phyloP scores from a whole-genome alignment of 2,888 invertebrate genomes.

The Lasioglossum calceatum region DNA sequence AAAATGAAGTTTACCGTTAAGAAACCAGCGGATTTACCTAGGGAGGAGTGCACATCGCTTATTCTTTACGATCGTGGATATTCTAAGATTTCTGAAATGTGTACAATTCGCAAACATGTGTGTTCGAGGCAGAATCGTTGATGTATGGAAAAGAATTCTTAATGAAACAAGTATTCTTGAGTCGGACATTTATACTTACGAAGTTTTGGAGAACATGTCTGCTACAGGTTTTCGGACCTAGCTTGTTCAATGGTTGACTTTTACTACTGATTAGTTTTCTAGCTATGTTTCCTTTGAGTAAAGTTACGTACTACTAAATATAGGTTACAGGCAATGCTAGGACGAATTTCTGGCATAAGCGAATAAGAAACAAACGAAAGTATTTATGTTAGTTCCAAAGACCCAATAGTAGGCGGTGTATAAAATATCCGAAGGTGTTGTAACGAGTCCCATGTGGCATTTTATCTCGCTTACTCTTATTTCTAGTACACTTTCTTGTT shows the following conservation, averaged over 20 bases:
- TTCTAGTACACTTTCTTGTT: background rate
- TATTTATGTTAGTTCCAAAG: background rate
- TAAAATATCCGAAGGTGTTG: background rate
- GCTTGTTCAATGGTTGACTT: background rate
- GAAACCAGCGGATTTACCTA: conserved; percentile 59
- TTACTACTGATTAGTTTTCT: background rate
- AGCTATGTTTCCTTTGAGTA: background rate
- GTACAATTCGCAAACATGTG: conserved; percentile 12
- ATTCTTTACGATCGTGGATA: conserved; percentile 55
- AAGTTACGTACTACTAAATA: background rate
- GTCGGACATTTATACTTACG: background rate
- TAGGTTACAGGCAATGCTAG: too few species aligned
- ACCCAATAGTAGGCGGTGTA: background rate
- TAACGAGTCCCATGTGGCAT: conserved; percentile 2
- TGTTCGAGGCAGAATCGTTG: background rate
- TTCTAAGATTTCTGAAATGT: conserved; percentile 26
- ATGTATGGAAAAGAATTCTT: background rate
- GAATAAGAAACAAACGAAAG: background rate
- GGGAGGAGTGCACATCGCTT: conserved; percentile 45
- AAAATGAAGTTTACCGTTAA: conserved; percentile 62
- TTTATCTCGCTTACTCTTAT: conserved; percentile 13
- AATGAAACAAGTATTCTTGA: background rate
- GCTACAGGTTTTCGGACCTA: background rate
- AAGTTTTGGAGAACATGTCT: background rate
- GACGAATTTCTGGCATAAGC: background rate